These are phyloP conservation scores for Acanthis flammea DNA, from an alignment of 2,797 vertebrate species.

Conservation along the genomic window DNA sequence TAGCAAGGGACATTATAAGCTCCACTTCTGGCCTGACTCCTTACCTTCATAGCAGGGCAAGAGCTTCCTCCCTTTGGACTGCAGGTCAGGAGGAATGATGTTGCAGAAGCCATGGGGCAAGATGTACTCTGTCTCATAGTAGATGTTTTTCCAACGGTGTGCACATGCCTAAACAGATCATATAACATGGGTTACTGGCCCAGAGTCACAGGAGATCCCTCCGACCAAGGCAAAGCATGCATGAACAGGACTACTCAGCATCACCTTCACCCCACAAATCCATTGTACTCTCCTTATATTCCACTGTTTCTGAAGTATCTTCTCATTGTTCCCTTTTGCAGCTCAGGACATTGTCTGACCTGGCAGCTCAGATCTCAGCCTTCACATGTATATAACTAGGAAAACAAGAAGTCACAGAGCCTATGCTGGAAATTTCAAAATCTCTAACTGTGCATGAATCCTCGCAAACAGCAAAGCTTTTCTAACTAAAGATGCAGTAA, in stretches of 20 bases:
- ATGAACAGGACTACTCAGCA: background rate
- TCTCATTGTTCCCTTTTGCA: background rate
- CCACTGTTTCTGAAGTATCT: background rate
- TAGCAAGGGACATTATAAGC: background rate
- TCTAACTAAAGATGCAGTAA: background rate
- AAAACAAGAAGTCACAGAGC: background rate
- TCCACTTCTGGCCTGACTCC: background rate
- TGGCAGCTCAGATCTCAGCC: background rate
- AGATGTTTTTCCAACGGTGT: conserved; percentile 98
- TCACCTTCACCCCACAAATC: background rate
- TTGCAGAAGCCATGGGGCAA: conserved; percentile 95
- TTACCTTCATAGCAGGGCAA: conserved; percentile 98
- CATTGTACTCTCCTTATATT: background rate
- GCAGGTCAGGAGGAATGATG: conserved; percentile 88
- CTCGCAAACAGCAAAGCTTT: background rate
- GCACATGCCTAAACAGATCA: conserved; percentile 88
- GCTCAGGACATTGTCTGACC: background rate
- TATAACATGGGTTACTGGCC: background rate
- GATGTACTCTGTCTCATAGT: conserved; percentile 90
- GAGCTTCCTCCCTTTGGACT: conserved; percentile 82
- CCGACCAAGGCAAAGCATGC: rapidly evolving
- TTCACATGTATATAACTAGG: background rate
- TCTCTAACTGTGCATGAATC: background rate
- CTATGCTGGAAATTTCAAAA: background rate
- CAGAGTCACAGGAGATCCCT: background rate